phyloP scores from a whole-genome alignment of 2,888 invertebrate genomes.

The Venustoraphidia nigricollis region DNA sequence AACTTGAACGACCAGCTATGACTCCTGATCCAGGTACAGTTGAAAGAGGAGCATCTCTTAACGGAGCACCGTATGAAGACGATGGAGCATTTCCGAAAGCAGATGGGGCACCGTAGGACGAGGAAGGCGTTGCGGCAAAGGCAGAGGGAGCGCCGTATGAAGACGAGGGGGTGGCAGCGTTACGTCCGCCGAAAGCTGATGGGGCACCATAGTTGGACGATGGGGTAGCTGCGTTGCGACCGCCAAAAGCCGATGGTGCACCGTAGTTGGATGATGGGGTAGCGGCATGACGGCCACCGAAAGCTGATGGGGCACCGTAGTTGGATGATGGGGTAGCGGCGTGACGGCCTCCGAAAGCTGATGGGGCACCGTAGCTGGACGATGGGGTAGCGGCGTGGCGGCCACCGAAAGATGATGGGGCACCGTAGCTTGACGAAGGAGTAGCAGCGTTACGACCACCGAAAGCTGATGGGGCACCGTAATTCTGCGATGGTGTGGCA shows the following conservation, averaged over 20 bases:
- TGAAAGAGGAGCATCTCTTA: too few species aligned
- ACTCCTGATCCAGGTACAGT: too few species aligned
- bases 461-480: not conserved
- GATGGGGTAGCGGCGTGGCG: not conserved
- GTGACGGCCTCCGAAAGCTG: too few species aligned
- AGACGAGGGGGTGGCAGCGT: conserved; percentile 14
- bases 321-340: not conserved
- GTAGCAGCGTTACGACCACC: not conserved
- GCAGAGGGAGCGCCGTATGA: conserved; percentile 19
- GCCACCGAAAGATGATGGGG: not conserved
- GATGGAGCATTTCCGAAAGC: conserved; percentile 4
- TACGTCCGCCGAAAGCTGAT: conserved; percentile 29
- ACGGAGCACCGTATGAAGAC: conserved; percentile 9
- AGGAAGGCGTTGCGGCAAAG: conserved; percentile 11
- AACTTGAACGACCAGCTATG: too few species aligned
- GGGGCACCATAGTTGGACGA: conserved; percentile 31
- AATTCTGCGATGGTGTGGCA: not conserved
- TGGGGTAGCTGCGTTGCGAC: conserved; percentile 8
- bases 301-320: not conserved
- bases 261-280: conserved; percentile 32
- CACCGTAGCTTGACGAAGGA: not conserved
- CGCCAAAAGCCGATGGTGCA: conserved; percentile 29
- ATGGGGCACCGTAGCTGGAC: not conserved
- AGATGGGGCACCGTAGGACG: conserved; percentile 22
- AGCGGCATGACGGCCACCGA: conserved; percentile 12